These are phyloP conservation scores for Bathynomus jamesi DNA, from an alignment of 1,140 invertebrate species.

Conservation along the genomic window DNA sequence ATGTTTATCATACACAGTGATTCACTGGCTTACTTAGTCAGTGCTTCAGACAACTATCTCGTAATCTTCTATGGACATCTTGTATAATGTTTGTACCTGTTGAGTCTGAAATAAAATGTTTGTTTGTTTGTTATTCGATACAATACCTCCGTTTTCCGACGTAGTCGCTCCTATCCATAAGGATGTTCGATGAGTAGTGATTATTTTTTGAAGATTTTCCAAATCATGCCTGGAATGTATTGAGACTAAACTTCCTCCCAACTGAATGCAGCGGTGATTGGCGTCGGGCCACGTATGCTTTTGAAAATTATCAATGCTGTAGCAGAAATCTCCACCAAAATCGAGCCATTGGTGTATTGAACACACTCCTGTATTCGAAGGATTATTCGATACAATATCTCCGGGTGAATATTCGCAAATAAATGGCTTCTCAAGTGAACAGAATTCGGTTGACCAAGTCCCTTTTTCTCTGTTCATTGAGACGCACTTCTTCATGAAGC, in stretches of 20 bases:
- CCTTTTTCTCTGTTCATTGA: neutral
- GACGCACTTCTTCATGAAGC: too few species aligned
- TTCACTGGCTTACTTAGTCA: too few species aligned
- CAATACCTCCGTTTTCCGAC: neutral
- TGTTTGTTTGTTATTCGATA: too few species aligned
- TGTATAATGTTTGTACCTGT: too few species aligned
- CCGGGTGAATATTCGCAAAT: neutral
- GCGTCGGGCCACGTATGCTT: neutral
- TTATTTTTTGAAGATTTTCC: neutral
- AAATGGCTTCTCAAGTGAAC: neutral
- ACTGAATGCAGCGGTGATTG: neutral
- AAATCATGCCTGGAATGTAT: too few species aligned
- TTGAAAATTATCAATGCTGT: neutral
- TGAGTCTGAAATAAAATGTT: too few species aligned
- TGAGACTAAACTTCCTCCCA: neutral
- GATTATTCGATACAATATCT: neutral
- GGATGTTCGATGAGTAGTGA: neutral
- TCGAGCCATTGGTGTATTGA: neutral
- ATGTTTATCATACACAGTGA: too few species aligned
- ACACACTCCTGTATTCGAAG: neutral
- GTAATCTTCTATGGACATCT: too few species aligned
- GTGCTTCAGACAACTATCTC: too few species aligned
- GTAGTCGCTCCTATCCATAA: neutral
- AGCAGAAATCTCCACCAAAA: neutral
- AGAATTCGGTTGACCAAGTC: neutral